Evolutionary conservation across 2,888 invertebrate genomes (phyloP).

Genomic region (Campoletis raptor): DNA sequence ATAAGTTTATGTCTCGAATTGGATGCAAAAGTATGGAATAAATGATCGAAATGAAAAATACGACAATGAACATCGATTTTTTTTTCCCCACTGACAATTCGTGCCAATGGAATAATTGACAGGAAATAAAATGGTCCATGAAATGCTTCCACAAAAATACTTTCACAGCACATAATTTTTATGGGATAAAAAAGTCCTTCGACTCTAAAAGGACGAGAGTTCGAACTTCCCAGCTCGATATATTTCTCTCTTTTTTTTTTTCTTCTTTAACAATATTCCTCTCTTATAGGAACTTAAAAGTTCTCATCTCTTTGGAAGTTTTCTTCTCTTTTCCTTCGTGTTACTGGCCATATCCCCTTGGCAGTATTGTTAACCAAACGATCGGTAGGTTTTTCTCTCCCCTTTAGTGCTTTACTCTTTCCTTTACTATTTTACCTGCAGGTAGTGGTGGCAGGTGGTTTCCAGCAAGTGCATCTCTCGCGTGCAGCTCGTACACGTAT

Average conservation of each 20-base stretch:
- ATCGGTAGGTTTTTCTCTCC: slow-evolving; percentile 26
- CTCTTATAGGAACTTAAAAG: slow-evolving; percentile 23
- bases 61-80: not conserved
- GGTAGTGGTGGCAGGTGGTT: slow-evolving; percentile 56
- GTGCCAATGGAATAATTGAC: not conserved
- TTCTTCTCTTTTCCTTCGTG: not conserved
- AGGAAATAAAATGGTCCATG: not conserved
- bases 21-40: not conserved
- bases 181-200: slow-evolving; percentile 29
- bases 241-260: slow-evolving; percentile 8
- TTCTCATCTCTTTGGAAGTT: not conserved
- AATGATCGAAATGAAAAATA: not conserved
- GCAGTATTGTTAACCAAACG: slow-evolving; percentile 36
- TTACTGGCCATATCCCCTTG: slow-evolving; percentile 5
- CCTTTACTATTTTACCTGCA: slow-evolving; percentile 54
- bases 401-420: slow-evolving; percentile 44
- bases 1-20: not conserved
- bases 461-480: slow-evolving; percentile 6
- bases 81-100: too few relatives aligned
- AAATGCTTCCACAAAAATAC: not conserved
- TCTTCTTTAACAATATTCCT: slow-evolving; percentile 1
- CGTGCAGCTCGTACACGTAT: not conserved
- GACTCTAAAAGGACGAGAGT: slow-evolving; percentile 23
- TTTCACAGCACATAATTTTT: slow-evolving; percentile 9
- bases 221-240: slow-evolving; percentile 29